A percentile compares a stretch with the other conserved stretches of the same genome.
Evolutionary conservation across 2,797 vertebrate species (phyloP).

Genomic region (Pteronotus mesoamericanus): DNA sequence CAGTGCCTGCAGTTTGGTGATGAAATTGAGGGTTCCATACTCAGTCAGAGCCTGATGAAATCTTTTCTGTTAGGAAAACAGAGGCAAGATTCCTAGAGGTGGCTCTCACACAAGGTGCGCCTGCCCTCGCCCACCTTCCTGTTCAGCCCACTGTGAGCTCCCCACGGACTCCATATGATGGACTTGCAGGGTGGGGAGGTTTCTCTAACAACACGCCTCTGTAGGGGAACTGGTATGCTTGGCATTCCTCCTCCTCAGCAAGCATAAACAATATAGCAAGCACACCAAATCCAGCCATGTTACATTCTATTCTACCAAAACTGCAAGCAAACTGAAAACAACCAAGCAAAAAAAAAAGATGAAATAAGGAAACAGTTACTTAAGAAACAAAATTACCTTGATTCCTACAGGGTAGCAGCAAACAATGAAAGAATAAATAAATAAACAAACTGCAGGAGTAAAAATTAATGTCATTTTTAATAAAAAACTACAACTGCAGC

Average conservation of each 20-base stretch:
- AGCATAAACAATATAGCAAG: background rate
- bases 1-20: background rate
- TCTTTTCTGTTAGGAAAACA: background rate
- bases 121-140: background rate
- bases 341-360: background rate
- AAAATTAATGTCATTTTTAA: background rate
- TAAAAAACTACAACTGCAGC: background rate
- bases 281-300: background rate
- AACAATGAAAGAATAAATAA: background rate
- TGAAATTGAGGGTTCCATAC: background rate
- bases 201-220: background rate
- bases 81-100: background rate
- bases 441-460: background rate
- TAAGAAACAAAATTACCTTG: background rate
- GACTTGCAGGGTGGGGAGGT: accelerated
- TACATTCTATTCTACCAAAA: background rate
- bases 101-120: background rate
- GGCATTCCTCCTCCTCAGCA: background rate
- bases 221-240: background rate
- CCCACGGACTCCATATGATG: too few species aligned
- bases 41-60: background rate
- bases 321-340: background rate
- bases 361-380: background rate
- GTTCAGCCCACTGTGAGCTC: background rate
- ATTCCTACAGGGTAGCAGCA: background rate